Percentiles rank a stretch among this genome's conserved stretches.
phyloP scores from a whole-genome alignment of 2,888 invertebrate species.

The Drosophila meridionalis region DNA sequence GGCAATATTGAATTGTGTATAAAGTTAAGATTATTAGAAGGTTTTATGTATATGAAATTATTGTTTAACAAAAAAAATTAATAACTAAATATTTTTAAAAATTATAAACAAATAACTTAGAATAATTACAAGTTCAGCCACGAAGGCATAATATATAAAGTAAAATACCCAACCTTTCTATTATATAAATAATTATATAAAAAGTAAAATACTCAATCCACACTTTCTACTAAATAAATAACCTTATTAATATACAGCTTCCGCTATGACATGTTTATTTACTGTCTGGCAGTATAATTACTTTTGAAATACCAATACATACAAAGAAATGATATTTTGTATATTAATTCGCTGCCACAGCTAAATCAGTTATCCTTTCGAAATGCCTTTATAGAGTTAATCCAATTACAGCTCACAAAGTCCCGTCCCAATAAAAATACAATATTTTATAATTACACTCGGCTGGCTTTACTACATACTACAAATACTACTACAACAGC shows the following conservation, averaged over 20 bases:
- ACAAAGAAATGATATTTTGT: neutral
- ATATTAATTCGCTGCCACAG: neutral
- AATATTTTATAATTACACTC: constrained; percentile 26
- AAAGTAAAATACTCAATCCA: too few relatives aligned
- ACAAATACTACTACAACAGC: neutral
- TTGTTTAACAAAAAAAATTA: too few relatives aligned
- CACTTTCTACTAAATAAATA: neutral
- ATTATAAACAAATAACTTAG: too few relatives aligned
- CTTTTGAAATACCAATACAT: neutral
- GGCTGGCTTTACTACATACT: constrained; percentile 16
- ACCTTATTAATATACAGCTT: neutral
- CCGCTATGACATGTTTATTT: neutral
- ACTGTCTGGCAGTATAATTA: neutral
- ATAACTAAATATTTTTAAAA: too few relatives aligned
- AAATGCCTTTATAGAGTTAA: constrained; percentile 7
- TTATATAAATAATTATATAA: neutral
- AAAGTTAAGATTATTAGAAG: too few relatives aligned
- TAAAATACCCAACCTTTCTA: too few relatives aligned
- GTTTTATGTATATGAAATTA: too few relatives aligned
- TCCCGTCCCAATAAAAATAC: constrained; percentile 12
- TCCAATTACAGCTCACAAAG: constrained; percentile 18
- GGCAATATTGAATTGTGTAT: too few relatives aligned
- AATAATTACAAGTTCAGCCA: too few relatives aligned
- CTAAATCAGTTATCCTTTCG: neutral
- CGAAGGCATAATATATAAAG: too few relatives aligned